Evolutionary conservation across 2,113 vertebrate species (phyloP).

Genomic region (Cavia porcellus): DNA sequence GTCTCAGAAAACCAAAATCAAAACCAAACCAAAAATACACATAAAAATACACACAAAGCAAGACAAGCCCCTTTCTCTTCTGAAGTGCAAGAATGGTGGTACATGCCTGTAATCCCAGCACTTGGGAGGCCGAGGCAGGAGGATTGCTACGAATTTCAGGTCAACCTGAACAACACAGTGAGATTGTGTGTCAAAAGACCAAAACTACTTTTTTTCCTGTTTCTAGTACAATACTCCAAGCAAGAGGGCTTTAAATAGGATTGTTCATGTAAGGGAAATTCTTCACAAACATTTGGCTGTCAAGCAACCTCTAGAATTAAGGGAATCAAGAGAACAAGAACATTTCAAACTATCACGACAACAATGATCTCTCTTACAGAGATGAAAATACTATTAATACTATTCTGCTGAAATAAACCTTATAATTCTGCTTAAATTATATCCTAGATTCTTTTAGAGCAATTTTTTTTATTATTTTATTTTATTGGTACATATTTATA

Average conservation of each 20-base stretch:
- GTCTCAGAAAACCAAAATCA: not conserved
- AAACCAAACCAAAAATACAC: not conserved
- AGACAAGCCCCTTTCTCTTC: not conserved
- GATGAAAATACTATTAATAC: constrained; percentile 28
- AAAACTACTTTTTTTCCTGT: not conserved
- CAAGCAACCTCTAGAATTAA: constrained; percentile 31
- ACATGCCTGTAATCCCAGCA: not conserved
- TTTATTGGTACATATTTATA: not conserved
- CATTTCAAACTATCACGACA: constrained; percentile 14
- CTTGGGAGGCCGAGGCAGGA: not conserved
- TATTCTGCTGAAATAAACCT: not conserved
- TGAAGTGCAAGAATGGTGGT: not conserved
- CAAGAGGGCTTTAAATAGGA: not conserved
- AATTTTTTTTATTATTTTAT: not conserved
- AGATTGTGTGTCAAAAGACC: not conserved
- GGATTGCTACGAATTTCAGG: not conserved
- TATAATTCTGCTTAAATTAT: constrained; percentile 13
- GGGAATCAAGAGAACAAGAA: constrained; percentile 25
- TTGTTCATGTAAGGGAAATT: constrained; percentile 25
- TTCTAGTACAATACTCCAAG: constrained; percentile 38
- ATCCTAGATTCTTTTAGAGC: not conserved
- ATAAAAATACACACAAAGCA: not conserved
- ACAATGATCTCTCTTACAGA: not conserved
- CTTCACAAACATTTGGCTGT: constrained; percentile 12
- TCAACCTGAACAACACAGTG: not conserved